A percentile compares a stretch with the other conserved stretches of the same genome.
Conservation (phyloP, 1,140 invertebrate genomes). For the Drosophila parabipectinata region DNA sequence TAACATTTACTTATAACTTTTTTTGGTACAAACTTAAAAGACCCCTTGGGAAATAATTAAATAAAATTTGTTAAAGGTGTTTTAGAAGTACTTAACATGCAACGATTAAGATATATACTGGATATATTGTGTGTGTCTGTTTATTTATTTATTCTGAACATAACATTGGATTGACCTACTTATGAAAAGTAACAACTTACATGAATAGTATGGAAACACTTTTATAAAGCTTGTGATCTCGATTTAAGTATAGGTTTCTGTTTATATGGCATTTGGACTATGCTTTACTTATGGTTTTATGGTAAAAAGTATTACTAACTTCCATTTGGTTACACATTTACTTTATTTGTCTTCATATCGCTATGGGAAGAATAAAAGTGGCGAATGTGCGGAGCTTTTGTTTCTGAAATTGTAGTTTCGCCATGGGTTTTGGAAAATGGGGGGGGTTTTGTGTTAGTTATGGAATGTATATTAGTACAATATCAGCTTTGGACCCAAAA, state of each 20-base stretch:
- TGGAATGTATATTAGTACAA: constrained; percentile 56
- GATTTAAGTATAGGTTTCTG: constrained; percentile 20
- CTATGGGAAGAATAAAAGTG: constrained; percentile 46
- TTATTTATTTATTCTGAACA: constrained; percentile 27
- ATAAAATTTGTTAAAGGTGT: background rate
- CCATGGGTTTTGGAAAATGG: background rate
- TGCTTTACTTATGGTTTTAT: constrained; percentile 19
- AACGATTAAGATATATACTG: constrained; percentile 8
- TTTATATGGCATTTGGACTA: constrained; percentile 49
- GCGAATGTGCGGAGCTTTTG: constrained; percentile 11
- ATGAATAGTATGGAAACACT: constrained; percentile 39
- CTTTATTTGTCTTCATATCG: constrained; percentile 52
- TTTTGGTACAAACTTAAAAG: background rate
- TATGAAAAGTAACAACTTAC: constrained; percentile 49
- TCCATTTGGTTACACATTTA: constrained; percentile 15
- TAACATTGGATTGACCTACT: constrained; percentile 41
- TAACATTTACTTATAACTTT: constrained; percentile 5
- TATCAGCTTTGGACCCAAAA: constrained; percentile 59
- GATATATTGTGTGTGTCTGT: constrained; percentile 29
- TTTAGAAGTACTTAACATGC: background rate
- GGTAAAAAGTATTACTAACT: constrained; percentile 30
- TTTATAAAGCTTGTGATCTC: constrained; percentile 50
- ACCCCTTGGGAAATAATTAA: background rate
- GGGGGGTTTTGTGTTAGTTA: constrained; percentile 18
- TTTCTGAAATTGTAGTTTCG: constrained; percentile 7